phyloP scores from a whole-genome alignment of 2,797 vertebrate genomes.

The Bucorvus abyssinicus region DNA sequence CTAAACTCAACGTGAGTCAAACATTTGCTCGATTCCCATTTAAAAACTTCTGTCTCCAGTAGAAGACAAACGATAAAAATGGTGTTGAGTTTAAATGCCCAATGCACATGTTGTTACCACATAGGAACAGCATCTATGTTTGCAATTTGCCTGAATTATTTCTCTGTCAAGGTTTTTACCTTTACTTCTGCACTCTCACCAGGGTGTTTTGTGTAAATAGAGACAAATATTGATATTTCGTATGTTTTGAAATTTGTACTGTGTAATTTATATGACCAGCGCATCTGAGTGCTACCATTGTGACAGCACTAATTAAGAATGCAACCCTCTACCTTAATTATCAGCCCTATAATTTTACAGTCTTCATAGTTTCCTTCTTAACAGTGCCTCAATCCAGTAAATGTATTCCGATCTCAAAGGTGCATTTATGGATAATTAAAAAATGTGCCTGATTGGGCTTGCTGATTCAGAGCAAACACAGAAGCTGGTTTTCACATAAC shows the following conservation, averaged over 20 bases:
- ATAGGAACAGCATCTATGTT: not conserved
- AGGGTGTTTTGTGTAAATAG: not conserved
- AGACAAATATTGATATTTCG: not conserved
- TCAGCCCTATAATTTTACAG: not conserved
- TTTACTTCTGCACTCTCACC: not conserved
- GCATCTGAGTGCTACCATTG: not conserved
- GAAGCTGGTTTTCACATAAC: not conserved
- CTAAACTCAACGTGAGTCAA: not conserved
- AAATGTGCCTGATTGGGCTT: not conserved
- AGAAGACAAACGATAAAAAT: not conserved
- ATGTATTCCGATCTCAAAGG: not conserved
- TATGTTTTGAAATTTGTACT: not conserved
- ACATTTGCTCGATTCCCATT: not conserved
- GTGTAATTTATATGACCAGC: not conserved
- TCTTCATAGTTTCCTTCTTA: not conserved
- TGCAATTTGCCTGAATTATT: not conserved
- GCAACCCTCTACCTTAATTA: not conserved
- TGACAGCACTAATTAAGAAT: not conserved
- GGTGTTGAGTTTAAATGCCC: not conserved
- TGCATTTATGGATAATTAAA: not conserved
- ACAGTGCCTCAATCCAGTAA: not conserved
- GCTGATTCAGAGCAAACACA: not conserved
- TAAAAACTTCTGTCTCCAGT: not conserved
- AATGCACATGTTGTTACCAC: not conserved
- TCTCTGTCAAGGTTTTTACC: not conserved